Conservation (phyloP, 2,797 vertebrate species). For the Rhadinocentrus ornatus region DNA sequence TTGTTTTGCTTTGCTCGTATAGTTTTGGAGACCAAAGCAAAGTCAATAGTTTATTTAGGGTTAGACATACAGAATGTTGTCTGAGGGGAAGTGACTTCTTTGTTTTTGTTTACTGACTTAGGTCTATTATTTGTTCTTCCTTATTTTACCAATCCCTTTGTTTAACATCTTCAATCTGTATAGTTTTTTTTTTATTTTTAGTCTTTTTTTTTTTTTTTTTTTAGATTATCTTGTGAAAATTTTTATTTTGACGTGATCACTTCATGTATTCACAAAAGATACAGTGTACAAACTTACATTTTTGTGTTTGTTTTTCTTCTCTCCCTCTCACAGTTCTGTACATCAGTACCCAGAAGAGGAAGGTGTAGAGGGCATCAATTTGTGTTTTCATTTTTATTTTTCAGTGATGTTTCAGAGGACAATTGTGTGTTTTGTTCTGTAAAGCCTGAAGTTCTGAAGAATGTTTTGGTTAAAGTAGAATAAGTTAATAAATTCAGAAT, state of each 20-base stretch:
- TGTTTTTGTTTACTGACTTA: not conserved
- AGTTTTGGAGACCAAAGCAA: not conserved
- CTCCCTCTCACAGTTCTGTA: slow-evolving; percentile 88
- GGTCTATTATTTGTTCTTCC: too few species aligned
- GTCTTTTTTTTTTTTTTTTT: too few species aligned
- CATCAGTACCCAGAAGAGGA: slow-evolving; percentile 99
- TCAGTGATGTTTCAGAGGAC: slow-evolving; percentile 31
- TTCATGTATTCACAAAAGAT: not conserved
- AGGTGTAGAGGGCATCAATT: slow-evolving; percentile 85
- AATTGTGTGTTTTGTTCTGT: slow-evolving; percentile 45
- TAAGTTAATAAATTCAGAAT: slow-evolving; percentile 68
- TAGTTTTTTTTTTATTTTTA: too few species aligned
- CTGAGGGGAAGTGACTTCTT: not conserved
- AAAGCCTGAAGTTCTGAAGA: slow-evolving; percentile 38
- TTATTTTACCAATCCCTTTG: too few species aligned
- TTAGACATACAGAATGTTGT: not conserved
- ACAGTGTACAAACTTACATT: not conserved
- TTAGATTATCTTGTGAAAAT: not conserved
- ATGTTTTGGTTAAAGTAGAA: slow-evolving; percentile 58
- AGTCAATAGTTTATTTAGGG: not conserved
- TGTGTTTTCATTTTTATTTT: slow-evolving; percentile 43
- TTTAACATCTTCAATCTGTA: too few species aligned
- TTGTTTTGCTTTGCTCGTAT: not conserved
- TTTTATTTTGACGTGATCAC: not conserved
- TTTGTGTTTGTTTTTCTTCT: not conserved